phyloP scores from a whole-genome alignment of 2,113 vertebrate species.

The Fulmarus glacialis region DNA sequence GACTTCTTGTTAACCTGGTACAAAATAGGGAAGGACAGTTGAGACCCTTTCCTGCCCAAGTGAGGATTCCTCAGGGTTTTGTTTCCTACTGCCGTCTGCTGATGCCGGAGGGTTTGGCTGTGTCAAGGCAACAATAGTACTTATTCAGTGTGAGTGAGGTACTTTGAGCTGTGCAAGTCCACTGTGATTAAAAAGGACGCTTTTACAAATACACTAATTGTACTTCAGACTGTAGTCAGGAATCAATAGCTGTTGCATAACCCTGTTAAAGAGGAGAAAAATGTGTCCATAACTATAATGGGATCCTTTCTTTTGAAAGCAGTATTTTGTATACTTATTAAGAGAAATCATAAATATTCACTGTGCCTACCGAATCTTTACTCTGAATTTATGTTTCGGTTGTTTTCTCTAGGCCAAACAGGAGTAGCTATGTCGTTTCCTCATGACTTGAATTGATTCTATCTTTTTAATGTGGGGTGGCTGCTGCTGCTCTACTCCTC shows the following conservation, averaged over 20 bases:
- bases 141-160: background rate
- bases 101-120: background rate
- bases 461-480: background rate
- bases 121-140: background rate
- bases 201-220: background rate
- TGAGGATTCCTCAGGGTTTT: background rate
- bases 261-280: slow-evolving; percentile 21
- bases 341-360: slow-evolving; percentile 28
- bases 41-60: background rate
- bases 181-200: slow-evolving; percentile 3
- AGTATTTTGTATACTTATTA: background rate
- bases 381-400: background rate
- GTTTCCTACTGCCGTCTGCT: background rate
- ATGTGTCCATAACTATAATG: background rate
- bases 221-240: background rate
- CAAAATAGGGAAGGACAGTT: background rate
- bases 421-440: background rate
- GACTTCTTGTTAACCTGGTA: background rate
- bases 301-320: background rate
- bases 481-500: background rate
- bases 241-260: slow-evolving; percentile 52
- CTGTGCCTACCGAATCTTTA: background rate
- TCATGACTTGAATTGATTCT: background rate
- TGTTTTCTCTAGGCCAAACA: slow-evolving; percentile 26
- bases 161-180: background rate